Evolutionary conservation across 2,888 invertebrate genomes (phyloP).

Genomic region (Meta bourneti): DNA sequence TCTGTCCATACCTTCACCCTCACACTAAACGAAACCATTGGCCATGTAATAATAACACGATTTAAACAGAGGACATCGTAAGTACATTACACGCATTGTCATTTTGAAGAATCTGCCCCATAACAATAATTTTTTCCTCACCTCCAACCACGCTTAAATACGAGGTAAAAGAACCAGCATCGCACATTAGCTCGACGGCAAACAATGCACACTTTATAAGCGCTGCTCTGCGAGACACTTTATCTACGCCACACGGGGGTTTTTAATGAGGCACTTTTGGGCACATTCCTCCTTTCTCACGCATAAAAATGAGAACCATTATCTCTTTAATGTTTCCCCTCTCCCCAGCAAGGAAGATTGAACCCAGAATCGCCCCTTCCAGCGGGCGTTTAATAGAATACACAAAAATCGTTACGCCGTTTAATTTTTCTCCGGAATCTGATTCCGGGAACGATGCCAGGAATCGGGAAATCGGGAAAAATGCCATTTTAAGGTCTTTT

Average conservation of each 20-base stretch:
- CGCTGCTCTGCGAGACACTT: neutral
- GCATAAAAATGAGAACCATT: neutral
- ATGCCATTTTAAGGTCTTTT: slow-evolving; percentile 66
- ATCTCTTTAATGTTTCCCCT: neutral
- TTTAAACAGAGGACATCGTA: neutral
- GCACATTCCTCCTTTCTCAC: neutral
- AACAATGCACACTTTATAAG: no score
- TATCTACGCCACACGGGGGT: neutral
- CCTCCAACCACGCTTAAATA: neutral
- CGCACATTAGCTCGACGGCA: no score
- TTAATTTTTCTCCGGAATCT: slow-evolving; percentile 29
- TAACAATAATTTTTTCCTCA: neutral
- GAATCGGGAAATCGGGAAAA: slow-evolving; percentile 60
- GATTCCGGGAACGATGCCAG: slow-evolving; percentile 64
- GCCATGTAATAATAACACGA: neutral
- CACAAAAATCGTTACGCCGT: slow-evolving; percentile 47
- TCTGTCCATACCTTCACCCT: neutral
- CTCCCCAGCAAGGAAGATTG: neutral
- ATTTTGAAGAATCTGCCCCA: neutral
- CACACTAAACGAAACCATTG: neutral
- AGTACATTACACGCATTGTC: neutral
- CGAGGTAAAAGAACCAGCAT: neutral
- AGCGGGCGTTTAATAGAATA: slow-evolving; percentile 37
- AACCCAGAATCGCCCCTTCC: neutral
- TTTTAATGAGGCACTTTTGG: neutral